These are phyloP conservation scores for Rattus rattus DNA, from an alignment of 2,113 vertebrate species.

Conservation along the genomic window DNA sequence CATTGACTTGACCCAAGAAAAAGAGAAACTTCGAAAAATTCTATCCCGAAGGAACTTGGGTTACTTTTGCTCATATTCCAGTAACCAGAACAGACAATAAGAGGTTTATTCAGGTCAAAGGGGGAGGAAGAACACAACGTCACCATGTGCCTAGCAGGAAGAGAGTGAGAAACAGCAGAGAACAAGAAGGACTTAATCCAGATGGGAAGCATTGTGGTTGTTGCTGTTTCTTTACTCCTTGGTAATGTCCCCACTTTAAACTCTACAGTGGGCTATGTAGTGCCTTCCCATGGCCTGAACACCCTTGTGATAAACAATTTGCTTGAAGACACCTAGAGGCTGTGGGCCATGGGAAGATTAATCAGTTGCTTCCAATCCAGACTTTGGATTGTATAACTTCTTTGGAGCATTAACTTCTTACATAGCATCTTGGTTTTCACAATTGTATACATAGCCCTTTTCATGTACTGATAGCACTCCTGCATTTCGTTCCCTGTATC, in stretches of 20 bases:
- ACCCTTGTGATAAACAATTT: not conserved
- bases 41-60: not conserved
- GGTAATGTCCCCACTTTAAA: not conserved
- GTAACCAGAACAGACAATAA: not conserved
- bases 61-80: not conserved
- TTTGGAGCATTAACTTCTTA: not conserved
- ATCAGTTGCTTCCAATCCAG: not conserved
- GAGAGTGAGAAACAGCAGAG: not conserved
- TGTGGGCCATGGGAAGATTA: not conserved
- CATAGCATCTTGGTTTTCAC: not conserved
- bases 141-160: not conserved
- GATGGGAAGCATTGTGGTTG: too few species aligned
- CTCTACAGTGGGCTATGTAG: too few species aligned
- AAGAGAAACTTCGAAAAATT: not conserved
- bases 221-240: not conserved
- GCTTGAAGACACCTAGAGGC: not conserved
- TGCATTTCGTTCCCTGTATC: not conserved
- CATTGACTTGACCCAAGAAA: not conserved
- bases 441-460: not conserved
- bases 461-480: too few species aligned
- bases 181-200: not conserved
- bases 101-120: not conserved
- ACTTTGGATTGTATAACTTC: not conserved
- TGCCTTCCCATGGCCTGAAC: not conserved
- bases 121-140: fast-evolving